phyloP scores from a whole-genome alignment of 92 coral and sea anemone genomes.

The Parazoanthus atlanticus region DNA sequence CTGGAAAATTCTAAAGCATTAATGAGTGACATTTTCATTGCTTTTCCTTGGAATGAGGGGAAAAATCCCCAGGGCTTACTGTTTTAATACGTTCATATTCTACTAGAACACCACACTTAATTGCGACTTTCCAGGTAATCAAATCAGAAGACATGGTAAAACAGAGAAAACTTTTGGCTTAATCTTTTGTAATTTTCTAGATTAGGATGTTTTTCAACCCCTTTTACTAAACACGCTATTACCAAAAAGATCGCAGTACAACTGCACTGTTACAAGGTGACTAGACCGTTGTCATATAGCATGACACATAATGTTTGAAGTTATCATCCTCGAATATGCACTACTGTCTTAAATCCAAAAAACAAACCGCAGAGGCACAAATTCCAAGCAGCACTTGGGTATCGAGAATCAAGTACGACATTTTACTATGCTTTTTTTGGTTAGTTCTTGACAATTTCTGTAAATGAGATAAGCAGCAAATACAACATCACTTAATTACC shows the following conservation, averaged over 20 bases:
- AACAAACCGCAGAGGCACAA: not conserved
- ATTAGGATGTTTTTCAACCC: not conserved
- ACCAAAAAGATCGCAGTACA: not conserved
- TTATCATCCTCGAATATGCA: not conserved
- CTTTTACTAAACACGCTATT: not conserved
- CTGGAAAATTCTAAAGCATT: not conserved
- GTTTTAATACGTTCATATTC: too few species aligned
- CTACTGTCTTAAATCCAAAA: too few species aligned
- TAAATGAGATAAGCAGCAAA: not conserved
- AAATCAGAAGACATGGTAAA: too few species aligned
- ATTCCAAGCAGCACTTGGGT: not conserved
- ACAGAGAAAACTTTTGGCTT: not conserved
- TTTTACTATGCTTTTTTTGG: not conserved
- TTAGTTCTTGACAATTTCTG: not conserved
- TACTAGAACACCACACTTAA: not conserved
- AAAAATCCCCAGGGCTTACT: too few species aligned
- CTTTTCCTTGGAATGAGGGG: not conserved
- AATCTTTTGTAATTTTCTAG: not conserved
- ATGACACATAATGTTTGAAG: not conserved
- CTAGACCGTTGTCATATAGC: not conserved
- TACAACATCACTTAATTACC: slow-evolving; percentile 39
- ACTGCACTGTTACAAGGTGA: not conserved
- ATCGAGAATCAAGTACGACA: too few species aligned
- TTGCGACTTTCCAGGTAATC: not conserved
- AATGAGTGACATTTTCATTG: not conserved